Evolutionary conservation across 2,888 invertebrate genomes (phyloP).

Genomic region (Microdon myrmicae): DNA sequence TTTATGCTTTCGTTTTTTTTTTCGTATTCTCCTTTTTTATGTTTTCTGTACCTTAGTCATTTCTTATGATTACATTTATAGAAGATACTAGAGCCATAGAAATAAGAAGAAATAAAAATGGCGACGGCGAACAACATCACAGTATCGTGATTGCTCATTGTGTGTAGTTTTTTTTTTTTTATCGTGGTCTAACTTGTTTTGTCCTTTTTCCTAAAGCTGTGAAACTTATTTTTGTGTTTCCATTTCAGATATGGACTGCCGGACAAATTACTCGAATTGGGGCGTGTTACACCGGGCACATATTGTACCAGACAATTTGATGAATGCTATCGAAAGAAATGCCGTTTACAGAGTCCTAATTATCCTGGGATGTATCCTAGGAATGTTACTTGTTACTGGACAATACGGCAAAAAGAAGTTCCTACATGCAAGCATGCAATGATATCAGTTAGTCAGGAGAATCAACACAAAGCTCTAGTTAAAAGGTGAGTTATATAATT

Average conservation of each 20-base stretch:
- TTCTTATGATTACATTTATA: no score
- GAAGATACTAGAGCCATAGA: no score
- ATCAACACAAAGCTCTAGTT: conserved; percentile 70
- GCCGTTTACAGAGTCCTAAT: conserved; percentile 89
- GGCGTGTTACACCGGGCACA: conserved; percentile 84
- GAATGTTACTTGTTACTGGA: conserved; percentile 92
- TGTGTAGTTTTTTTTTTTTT: conserved; percentile 5
- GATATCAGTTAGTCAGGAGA: conserved; percentile 85
- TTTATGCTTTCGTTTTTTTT: neutral
- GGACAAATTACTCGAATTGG: conserved; percentile 82
- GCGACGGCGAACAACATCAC: conserved; percentile 16
- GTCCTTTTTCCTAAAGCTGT: neutral
- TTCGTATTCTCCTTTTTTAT: conserved; percentile 24
- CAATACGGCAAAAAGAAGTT: conserved; percentile 83
- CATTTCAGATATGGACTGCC: conserved; percentile 75
- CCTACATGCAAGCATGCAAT: conserved; percentile 92
- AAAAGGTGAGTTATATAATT: conserved; percentile 59
- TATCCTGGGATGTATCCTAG: conserved; percentile 84
- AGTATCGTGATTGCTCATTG: conserved; percentile 32
- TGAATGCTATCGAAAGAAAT: conserved; percentile 85
- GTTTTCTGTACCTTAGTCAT: no score
- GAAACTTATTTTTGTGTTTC: conserved; percentile 2
- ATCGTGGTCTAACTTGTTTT: neutral
- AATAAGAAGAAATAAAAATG: neutral
- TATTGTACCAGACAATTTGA: conserved; percentile 87